These are phyloP conservation scores for Calliopsis andreniformis DNA, from an alignment of 1,140 invertebrate species.

Conservation along the genomic window DNA sequence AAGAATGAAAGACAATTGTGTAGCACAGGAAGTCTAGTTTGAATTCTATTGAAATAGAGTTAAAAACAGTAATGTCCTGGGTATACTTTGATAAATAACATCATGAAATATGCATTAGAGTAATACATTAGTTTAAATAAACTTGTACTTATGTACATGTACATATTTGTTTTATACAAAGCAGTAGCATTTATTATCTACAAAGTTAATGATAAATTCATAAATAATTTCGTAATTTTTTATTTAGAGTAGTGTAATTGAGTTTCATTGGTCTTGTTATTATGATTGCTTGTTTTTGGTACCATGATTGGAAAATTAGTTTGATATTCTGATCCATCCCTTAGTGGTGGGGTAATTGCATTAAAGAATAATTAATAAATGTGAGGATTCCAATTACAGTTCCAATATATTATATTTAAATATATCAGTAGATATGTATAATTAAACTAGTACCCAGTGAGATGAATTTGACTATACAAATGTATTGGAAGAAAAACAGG, in stretches of 20 bases:
- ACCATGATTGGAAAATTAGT: background rate
- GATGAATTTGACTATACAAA: conserved; percentile 7
- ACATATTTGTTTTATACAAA: background rate
- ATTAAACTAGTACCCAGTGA: background rate
- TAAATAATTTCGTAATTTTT: background rate
- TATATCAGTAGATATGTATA: conserved; percentile 1
- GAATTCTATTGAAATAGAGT: background rate
- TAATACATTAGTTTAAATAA: background rate
- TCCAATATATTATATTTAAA: conserved; percentile 2
- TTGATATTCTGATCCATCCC: background rate
- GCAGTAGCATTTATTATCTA: conserved; percentile 2
- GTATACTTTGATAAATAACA: background rate
- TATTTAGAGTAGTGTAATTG: background rate
- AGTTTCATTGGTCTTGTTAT: background rate
- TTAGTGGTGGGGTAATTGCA: background rate
- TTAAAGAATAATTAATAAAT: background rate
- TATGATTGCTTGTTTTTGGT: conserved; percentile 7
- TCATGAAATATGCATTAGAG: background rate
- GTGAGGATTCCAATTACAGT: background rate
- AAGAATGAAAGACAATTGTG: background rate
- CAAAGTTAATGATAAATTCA: background rate
- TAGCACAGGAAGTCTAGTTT: no score
- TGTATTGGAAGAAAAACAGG: conserved; percentile 26
- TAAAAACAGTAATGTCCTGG: background rate
- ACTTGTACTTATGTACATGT: background rate